Conservation (phyloP, 2,797 vertebrate species). For the Danio albolineatus region DNA sequence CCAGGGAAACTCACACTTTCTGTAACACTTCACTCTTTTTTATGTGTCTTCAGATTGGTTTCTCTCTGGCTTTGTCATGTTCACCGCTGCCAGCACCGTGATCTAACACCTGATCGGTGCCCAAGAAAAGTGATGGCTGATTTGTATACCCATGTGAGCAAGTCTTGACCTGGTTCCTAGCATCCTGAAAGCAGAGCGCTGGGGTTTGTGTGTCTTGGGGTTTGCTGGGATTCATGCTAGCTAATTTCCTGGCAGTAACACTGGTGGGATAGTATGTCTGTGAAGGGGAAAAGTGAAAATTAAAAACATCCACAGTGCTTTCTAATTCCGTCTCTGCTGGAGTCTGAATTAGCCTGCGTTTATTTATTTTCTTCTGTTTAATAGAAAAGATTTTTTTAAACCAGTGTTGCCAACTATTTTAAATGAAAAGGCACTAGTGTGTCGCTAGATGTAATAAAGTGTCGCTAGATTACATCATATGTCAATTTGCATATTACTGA, state of each 20-base stretch:
- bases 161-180: constrained; percentile 42
- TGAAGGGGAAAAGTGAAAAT: constrained; percentile 29
- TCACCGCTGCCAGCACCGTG: constrained; percentile 36
- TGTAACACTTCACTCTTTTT: not conserved
- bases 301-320: constrained; percentile 21
- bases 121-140: constrained; percentile 41
- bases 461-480: too few species aligned
- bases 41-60: constrained; percentile 22
- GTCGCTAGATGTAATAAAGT: too few species aligned
- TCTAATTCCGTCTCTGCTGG: constrained; percentile 15
- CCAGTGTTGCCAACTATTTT: too few species aligned
- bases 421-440: too few species aligned
- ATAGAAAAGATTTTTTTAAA: too few species aligned
- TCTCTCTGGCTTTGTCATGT: constrained; percentile 13
- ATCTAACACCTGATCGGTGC: constrained; percentile 46
- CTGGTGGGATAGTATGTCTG: not conserved
- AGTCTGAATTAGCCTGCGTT: too few species aligned
- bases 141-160: constrained; percentile 44
- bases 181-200: constrained; percentile 22
- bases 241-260: constrained; percentile 22
- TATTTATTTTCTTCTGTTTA: too few species aligned
- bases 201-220: not conserved
- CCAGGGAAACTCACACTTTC: too few species aligned
- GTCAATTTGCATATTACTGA: too few species aligned
- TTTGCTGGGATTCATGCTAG: constrained; percentile 18